Percentiles rank a stretch among this genome's conserved stretches.
phyloP scores from a whole-genome alignment of 1,140 invertebrate species.

The Apolygus lucorum region DNA sequence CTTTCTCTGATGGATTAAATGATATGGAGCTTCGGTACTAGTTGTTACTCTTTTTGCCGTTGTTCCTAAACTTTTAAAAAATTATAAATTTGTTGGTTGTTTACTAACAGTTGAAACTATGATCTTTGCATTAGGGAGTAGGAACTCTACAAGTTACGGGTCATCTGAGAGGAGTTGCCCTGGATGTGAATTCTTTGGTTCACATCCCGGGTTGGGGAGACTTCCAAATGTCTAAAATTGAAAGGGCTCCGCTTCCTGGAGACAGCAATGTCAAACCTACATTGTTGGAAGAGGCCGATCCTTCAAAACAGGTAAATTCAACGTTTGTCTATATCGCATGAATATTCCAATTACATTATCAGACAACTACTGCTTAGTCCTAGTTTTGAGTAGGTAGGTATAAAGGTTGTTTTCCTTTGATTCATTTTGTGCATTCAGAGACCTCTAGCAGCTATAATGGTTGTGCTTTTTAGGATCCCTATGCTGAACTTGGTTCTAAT shows the following conservation, averaged over 20 bases:
- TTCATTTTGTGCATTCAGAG: too few species aligned
- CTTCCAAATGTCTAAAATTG: slow-evolving; percentile 81
- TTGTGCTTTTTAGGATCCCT: too few species aligned
- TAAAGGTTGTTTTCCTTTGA: too few species aligned
- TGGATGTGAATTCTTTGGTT: slow-evolving; percentile 79
- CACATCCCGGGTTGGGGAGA: slow-evolving; percentile 86
- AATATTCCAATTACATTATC: too few species aligned
- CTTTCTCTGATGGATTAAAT: background rate
- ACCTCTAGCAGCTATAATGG: too few species aligned
- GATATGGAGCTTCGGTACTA: background rate
- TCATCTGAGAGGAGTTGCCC: slow-evolving; percentile 66
- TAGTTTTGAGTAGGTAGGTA: too few species aligned
- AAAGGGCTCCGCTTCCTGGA: slow-evolving; percentile 63
- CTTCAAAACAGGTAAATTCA: slow-evolving; percentile 46
- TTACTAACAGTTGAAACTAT: too few species aligned
- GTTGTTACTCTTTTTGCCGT: too few species aligned
- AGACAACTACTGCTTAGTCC: too few species aligned
- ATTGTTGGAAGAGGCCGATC: slow-evolving; percentile 57
- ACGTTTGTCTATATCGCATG: background rate
- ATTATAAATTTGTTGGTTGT: too few species aligned
- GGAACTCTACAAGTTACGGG: slow-evolving; percentile 79
- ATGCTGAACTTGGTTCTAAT: too few species aligned
- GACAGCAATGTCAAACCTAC: slow-evolving; percentile 41
- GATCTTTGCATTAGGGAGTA: slow-evolving; percentile 33
- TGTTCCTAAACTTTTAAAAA: too few species aligned